Percentiles rank a stretch among this genome's conserved stretches.
Evolutionary conservation across 92 coral and sea anemone species (phyloP).

Genomic region (Bergia sp.): DNA sequence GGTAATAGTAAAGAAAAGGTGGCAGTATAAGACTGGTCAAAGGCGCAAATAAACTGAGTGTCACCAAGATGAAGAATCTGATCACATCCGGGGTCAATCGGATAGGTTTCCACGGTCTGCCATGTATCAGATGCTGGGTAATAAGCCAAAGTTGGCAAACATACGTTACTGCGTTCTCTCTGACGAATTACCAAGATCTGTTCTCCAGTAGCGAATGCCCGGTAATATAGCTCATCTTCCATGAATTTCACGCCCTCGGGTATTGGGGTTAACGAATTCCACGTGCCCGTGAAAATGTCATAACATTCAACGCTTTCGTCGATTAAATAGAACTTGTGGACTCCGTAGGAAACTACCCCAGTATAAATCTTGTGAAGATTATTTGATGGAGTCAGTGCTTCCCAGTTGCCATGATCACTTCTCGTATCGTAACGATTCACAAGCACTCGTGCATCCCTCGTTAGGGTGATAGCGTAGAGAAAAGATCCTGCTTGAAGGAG

Average conservation of each 20-base stretch:
- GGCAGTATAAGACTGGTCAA: background rate
- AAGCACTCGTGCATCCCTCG: background rate
- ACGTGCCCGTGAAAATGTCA: background rate
- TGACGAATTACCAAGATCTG: background rate
- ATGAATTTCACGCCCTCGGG: background rate
- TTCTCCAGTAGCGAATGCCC: background rate
- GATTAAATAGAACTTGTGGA: background rate
- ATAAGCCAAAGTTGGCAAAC: background rate
- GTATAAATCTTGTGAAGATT: constrained; percentile 5
- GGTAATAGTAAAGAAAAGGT: background rate
- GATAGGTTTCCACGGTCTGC: background rate
- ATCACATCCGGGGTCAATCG: background rate
- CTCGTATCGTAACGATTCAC: background rate
- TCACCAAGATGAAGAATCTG: background rate
- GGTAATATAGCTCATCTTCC: background rate
- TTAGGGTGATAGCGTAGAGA: background rate
- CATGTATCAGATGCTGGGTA: background rate
- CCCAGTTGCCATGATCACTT: background rate
- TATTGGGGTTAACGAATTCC: background rate
- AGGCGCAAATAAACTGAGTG: background rate
- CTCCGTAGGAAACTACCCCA: background rate
- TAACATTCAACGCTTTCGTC: background rate
- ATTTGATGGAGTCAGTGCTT: background rate
- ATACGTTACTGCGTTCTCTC: too few relatives aligned
- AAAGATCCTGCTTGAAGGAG: background rate